A percentile compares a stretch with the other conserved stretches of the same genome.
Conservation (phyloP, 2,113 vertebrate species). For the Turnix velox region DNA sequence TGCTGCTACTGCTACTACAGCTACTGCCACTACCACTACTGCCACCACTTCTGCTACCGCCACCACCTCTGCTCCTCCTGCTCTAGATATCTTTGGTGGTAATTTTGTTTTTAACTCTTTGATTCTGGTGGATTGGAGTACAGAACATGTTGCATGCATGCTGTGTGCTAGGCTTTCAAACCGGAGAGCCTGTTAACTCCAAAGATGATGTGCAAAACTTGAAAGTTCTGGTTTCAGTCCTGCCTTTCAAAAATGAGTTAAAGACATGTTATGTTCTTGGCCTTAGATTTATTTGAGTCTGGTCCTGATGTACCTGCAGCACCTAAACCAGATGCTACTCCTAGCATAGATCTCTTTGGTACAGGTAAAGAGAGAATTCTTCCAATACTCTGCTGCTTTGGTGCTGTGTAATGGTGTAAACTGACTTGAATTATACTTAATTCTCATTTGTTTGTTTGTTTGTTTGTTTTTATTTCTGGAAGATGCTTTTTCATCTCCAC, state of each 20-base stretch:
- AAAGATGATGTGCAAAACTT: neutral
- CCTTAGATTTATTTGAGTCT: slow-evolving; percentile 98
- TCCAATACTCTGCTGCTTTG: slow-evolving; percentile 53
- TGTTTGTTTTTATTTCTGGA: slow-evolving; percentile 77
- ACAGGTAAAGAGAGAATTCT: slow-evolving; percentile 83
- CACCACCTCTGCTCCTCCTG: slow-evolving; percentile 79
- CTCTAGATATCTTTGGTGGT: slow-evolving; percentile 99
- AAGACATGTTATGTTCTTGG: slow-evolving; percentile 88
- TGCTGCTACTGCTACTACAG: slow-evolving; percentile 67
- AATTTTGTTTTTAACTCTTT: slow-evolving; percentile 79
- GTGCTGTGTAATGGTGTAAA: slow-evolving; percentile 46
- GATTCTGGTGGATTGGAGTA: slow-evolving; percentile 45
- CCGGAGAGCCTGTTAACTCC: slow-evolving; percentile 18
- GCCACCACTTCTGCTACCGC: slow-evolving; percentile 69
- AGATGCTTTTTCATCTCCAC: slow-evolving; percentile 95
- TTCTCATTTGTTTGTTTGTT: slow-evolving; percentile 66
- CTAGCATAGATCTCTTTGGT: slow-evolving; percentile 99
- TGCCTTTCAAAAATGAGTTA: slow-evolving; percentile 44
- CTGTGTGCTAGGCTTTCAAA: slow-evolving; percentile 36
- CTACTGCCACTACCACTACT: slow-evolving; percentile 62
- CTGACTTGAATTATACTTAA: slow-evolving; percentile 45
- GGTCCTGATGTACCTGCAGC: slow-evolving; percentile 88
- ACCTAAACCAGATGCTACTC: slow-evolving; percentile 91
- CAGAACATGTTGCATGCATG: slow-evolving; percentile 57
- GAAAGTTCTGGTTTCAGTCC: slow-evolving; percentile 2